Evolutionary conservation across 2,113 vertebrate genomes (phyloP), one percentile per base, ranked within the genome.

Genomic region (Archilochus colubris): DNA sequence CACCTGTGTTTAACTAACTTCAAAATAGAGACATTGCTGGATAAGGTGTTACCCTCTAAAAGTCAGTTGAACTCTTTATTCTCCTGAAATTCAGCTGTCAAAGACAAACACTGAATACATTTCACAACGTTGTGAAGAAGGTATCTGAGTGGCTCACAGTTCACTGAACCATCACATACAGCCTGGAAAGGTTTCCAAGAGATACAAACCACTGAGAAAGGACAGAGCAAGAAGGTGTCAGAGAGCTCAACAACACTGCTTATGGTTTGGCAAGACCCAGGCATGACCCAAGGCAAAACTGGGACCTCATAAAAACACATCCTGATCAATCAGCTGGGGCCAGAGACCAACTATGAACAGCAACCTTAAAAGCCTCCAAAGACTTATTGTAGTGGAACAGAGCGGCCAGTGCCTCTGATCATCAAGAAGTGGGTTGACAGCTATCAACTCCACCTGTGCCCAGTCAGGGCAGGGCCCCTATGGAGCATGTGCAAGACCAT

Each of bases 111-210:
- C 24, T 28, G 61, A 82, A 74, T 9, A 43, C 10, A 6, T 76
- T 62, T 76, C 40, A 48, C 85, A 58, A 14, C 13, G 6, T 7
- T 5, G 21, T 31, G 46, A 62, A 68, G 46, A 62, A 64, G 9
- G n/a, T 57, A 54, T 88, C 82, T 66, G 93, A 79, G 90, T 89
- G 92, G 92, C 7, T 85, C 27, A 28, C 21, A 77, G 70, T 82
- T 94, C 79, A 11, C 0, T 62, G 75, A 91, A 73, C 63, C 79
- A 40, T 87, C 70, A 58, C 67, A 91, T 54, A 9, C 6, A 53
- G 58, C 61, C 64, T 82, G 87, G 53, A 89, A 80, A 79, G 4
- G 8, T 22, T 82, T 88, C 74, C 90, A 89, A 91, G 36, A 40
- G 12, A 73, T 15, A 91, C 72, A 95, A 58, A 73, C 6, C n/a